These are phyloP conservation scores for Macquaria ambigua DNA, from an alignment of 2,113 vertebrate species.

Conservation along the genomic window DNA sequence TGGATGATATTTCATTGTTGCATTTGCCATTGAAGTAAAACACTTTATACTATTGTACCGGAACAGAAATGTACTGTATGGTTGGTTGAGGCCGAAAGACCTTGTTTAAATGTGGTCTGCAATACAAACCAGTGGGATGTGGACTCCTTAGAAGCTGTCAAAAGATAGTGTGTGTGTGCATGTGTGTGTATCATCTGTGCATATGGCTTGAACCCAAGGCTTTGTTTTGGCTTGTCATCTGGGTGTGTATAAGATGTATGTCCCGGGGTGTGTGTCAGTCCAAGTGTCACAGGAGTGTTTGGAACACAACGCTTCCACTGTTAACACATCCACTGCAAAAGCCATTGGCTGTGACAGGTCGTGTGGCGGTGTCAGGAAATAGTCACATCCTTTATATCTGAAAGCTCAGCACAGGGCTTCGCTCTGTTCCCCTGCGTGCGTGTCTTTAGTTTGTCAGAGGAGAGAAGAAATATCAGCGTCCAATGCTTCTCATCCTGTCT, in stretches of 20 bases:
- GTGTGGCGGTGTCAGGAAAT: slow-evolving; percentile 67
- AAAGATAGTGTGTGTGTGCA: not conserved
- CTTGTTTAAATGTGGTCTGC: not conserved
- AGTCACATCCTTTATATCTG: slow-evolving; percentile 70
- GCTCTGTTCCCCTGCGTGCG: not conserved
- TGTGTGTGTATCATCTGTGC: not conserved
- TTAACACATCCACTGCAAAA: slow-evolving; percentile 40
- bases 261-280: not conserved
- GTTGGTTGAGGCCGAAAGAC: not conserved
- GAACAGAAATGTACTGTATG: not conserved
- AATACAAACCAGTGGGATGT: not conserved
- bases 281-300: slow-evolving; percentile 37
- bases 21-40: not conserved
- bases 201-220: not conserved
- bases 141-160: not conserved
- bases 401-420: slow-evolving; percentile 56
- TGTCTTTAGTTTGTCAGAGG: slow-evolving; percentile 23
- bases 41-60: not conserved
- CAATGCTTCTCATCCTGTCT: slow-evolving; percentile 22
- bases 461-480: slow-evolving; percentile 16
- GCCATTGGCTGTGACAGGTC: slow-evolving; percentile 55
- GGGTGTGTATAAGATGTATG: not conserved
- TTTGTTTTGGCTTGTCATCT: slow-evolving; percentile 15
- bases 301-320: slow-evolving; percentile 20
- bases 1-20: too few species aligned